Percentiles rank a stretch among this genome's conserved stretches.
Evolutionary conservation across 2,113 vertebrate species (phyloP).

Genomic region (Cebidichthys violaceus): DNA sequence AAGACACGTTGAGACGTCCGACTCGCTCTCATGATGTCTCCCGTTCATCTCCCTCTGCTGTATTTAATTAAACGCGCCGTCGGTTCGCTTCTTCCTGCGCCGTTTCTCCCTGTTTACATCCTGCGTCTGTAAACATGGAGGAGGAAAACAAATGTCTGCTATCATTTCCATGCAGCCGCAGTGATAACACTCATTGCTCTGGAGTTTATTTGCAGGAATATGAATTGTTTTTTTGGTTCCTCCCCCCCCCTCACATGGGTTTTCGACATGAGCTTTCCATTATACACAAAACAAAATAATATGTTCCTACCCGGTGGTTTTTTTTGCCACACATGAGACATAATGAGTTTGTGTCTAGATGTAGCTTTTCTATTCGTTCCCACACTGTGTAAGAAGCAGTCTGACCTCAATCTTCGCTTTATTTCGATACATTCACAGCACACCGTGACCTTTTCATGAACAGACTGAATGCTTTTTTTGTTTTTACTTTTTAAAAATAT

Average conservation of each 20-base stretch:
- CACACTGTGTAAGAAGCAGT: not conserved
- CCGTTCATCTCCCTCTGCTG: slow-evolving; percentile 26
- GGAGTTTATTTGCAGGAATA: slow-evolving; percentile 50
- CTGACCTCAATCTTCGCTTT: not conserved
- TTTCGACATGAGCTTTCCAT: slow-evolving; percentile 47
- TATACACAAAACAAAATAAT: slow-evolving; percentile 45
- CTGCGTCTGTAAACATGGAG: slow-evolving; percentile 37
- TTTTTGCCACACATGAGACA: slow-evolving; percentile 53
- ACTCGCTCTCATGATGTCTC: not conserved
- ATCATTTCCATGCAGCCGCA: slow-evolving; percentile 44
- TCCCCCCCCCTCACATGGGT: not conserved
- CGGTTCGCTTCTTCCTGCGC: slow-evolving; percentile 12
- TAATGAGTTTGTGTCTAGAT: slow-evolving; percentile 54
- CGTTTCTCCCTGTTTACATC: slow-evolving; percentile 31
- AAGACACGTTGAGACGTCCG: slow-evolving; percentile 17
- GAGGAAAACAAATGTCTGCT: slow-evolving; percentile 51
- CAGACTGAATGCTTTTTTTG: not conserved
- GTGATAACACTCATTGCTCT: slow-evolving; percentile 43
- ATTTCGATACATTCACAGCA: not conserved
- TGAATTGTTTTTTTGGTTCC: slow-evolving; percentile 29
- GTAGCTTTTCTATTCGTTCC: slow-evolving; percentile 17
- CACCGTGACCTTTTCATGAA: not conserved
- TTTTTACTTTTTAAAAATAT: not conserved
- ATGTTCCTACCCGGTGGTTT: slow-evolving; percentile 22
- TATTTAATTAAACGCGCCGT: slow-evolving; percentile 46